Evolutionary conservation across 2,113 vertebrate genomes (phyloP).

Genomic region (Aegotheles bennettii): DNA sequence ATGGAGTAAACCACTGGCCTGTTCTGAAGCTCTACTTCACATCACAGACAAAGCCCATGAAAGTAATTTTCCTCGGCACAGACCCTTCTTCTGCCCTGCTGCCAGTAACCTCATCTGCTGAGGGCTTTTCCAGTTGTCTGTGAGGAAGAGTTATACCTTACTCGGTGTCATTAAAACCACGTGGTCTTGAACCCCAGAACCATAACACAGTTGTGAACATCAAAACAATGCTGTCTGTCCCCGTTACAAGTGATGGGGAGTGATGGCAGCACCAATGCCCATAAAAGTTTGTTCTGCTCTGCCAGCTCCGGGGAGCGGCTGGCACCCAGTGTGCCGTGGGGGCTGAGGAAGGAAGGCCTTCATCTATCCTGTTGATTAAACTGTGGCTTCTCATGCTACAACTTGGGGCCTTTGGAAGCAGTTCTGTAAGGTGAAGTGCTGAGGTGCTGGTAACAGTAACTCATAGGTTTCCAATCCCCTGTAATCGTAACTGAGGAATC

Average conservation of each 20-base stretch:
- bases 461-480: not conserved
- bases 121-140: not conserved
- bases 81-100: not conserved
- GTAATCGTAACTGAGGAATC: not conserved
- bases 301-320: not conserved
- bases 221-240: not conserved
- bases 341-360: not conserved
- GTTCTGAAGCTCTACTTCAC: not conserved
- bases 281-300: not conserved
- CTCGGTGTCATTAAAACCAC: not conserved
- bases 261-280: too few species aligned
- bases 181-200: not conserved
- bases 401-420: not conserved
- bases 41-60: not conserved
- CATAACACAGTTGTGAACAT: not conserved
- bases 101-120: not conserved
- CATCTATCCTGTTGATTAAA: not conserved
- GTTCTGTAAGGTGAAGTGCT: not conserved
- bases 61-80: not conserved
- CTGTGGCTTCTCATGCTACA: not conserved
- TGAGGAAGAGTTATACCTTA: not conserved
- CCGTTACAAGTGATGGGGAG: not conserved
- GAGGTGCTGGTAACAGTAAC: not conserved
- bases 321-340: fast-evolving
- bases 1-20: not conserved